Percentiles rank a stretch among this genome's conserved stretches.
phyloP scores from a whole-genome alignment of 2,888 invertebrate species.

The Hypena proboscidalis region DNA sequence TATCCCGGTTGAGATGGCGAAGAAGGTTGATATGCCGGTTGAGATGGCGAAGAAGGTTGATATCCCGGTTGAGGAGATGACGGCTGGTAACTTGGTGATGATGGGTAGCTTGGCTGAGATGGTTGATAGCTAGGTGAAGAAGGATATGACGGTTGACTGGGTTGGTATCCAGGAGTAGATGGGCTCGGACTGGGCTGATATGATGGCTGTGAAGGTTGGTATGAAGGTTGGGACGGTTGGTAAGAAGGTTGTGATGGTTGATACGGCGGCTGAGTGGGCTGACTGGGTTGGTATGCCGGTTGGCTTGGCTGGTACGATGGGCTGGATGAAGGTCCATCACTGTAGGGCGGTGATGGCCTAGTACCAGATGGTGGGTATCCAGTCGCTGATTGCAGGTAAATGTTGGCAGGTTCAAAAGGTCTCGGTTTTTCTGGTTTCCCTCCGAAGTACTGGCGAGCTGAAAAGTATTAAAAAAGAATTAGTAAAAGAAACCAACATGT shows the following conservation, averaged over 20 bases:
- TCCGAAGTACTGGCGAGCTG: slow-evolving; percentile 89
- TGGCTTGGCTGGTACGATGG: slow-evolving; percentile 45
- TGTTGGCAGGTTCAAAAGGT: slow-evolving; percentile 86
- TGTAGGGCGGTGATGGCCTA: slow-evolving; percentile 73
- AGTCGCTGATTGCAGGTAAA: slow-evolving; percentile 67
- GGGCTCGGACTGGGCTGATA: slow-evolving; percentile 47
- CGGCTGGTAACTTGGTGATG: slow-evolving; percentile 28
- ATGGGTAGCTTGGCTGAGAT: slow-evolving; percentile 43
- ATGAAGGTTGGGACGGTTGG: slow-evolving; percentile 49
- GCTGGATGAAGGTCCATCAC: slow-evolving; percentile 65
- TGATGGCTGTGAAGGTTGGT: slow-evolving; percentile 50
- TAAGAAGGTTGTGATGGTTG: slow-evolving; percentile 40
- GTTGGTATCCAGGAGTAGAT: slow-evolving; percentile 41
- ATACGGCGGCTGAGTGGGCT: slow-evolving; percentile 40
- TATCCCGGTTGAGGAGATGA: slow-evolving; percentile 29
- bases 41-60: slow-evolving; percentile 44
- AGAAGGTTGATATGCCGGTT: slow-evolving; percentile 43
- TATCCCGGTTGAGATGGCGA: slow-evolving; percentile 44
- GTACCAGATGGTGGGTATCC: slow-evolving; percentile 74
- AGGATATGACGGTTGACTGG: slow-evolving; percentile 40
- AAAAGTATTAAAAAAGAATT: slow-evolving; percentile 44
- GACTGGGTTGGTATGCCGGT: slow-evolving; percentile 41
- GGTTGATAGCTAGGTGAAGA: slow-evolving; percentile 40
- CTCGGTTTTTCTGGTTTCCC: slow-evolving; percentile 88
- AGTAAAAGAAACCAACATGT: slow-evolving; percentile 3